A percentile compares a stretch with the other conserved stretches of the same genome.
Conservation (phyloP, 2,888 invertebrate species). For the Cephus pulcher region DNA sequence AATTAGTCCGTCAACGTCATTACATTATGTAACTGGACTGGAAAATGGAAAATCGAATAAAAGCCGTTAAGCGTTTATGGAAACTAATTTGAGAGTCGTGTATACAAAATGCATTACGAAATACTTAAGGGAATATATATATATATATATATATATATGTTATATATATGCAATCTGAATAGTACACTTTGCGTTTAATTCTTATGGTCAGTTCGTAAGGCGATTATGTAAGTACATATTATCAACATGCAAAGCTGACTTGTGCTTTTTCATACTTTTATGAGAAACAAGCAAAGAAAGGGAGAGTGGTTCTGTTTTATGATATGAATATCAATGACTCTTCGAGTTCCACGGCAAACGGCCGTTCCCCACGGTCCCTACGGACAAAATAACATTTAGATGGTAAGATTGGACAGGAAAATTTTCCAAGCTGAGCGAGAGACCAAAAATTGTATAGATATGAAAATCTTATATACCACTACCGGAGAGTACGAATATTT, state of each 20-base stretch:
- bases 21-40: no score
- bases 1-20: conserved; percentile 20
- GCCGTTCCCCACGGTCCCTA: background rate
- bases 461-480: background rate
- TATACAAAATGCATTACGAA: no score
- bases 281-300: background rate
- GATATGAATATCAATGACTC: conserved; percentile 15
- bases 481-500: background rate
- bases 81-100: no score
- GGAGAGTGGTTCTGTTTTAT: background rate
- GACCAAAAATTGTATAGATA: no score
- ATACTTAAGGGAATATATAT: no score
- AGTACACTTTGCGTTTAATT: background rate
- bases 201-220: background rate
- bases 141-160: no score
- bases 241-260: background rate
- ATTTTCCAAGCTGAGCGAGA: conserved; percentile 7
- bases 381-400: conserved; percentile 18
- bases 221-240: background rate
- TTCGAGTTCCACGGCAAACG: background rate
- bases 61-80: no score
- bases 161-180: no score
- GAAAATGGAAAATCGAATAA: no score
- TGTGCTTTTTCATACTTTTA: background rate
- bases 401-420: conserved; percentile 20